phyloP scores from a whole-genome alignment of 64 coral and sea anemone genomes.

The Acropora tenuis region DNA sequence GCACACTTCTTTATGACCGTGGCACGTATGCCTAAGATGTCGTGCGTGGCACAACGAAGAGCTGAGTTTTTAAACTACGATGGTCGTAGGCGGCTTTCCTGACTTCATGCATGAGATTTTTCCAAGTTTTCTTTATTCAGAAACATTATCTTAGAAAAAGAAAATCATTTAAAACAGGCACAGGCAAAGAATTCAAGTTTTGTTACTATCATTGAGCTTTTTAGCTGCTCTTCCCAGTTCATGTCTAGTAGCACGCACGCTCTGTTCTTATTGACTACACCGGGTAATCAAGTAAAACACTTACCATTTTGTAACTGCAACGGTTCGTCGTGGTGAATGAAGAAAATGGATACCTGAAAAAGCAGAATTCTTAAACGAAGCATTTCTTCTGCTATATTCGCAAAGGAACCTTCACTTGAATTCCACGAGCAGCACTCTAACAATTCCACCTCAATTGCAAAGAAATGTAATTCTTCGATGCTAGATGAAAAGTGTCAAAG shows the following conservation, averaged over 20 bases:
- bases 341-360: constrained; percentile 9
- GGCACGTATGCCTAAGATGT: too few species aligned
- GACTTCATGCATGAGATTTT: neutral
- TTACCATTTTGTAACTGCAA: constrained; percentile 17
- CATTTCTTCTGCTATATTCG: neutral
- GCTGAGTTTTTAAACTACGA: too few species aligned
- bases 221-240: too few species aligned
- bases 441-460: neutral
- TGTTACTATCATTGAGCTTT: too few species aligned
- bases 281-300: neutral
- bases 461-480: neutral
- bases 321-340: neutral
- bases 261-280: too few species aligned
- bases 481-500: neutral
- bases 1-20: too few species aligned
- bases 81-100: too few species aligned
- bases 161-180: too few species aligned
- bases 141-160: too few species aligned
- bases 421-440: neutral
- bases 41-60: too few species aligned
- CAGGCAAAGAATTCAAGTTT: too few species aligned
- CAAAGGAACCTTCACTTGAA: neutral
- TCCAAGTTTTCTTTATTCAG: neutral
- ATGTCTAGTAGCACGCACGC: too few species aligned
- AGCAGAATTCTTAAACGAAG: neutral